Conservation (phyloP, 2,888 invertebrate species). For the Dendrolimus houi region DNA sequence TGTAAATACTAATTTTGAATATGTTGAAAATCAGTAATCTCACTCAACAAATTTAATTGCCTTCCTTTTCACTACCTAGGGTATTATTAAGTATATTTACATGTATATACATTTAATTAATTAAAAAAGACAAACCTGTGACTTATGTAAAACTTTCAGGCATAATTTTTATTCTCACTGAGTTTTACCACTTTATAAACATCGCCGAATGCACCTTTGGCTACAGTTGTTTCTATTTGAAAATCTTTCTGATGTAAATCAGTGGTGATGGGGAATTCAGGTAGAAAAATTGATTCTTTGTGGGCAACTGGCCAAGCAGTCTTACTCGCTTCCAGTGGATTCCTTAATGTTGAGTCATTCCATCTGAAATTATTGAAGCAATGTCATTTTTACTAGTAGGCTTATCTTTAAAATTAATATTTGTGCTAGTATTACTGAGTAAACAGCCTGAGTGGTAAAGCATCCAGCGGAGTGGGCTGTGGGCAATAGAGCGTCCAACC, state of each 20-base stretch:
- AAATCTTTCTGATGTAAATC: slow-evolving; percentile 77
- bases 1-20: no score
- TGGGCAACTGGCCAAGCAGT: slow-evolving; percentile 90
- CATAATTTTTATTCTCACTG: slow-evolving; percentile 81
- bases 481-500: no score
- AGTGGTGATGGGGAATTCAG: slow-evolving; percentile 87
- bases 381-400: no score
- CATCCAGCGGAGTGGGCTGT: no score
- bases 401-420: no score
- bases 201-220: slow-evolving; percentile 93
- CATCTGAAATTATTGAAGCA: slow-evolving; percentile 64
- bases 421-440: no score
- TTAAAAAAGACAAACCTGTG: slow-evolving; percentile 73
- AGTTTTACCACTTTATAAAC: slow-evolving; percentile 87
- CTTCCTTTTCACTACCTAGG: background rate
- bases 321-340: slow-evolving; percentile 77
- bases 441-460: no score
- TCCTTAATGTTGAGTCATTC: slow-evolving; percentile 79
- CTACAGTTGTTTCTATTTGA: slow-evolving; percentile 82
- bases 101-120: slow-evolving; percentile 3
- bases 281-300: slow-evolving; percentile 89
- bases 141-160: slow-evolving; percentile 91
- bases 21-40: no score
- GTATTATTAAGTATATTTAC: background rate
- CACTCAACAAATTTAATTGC: no score